Evolutionary conservation across 1,140 invertebrate species (phyloP), one percentile per base, ranked within the genome.

Genomic region (Drosophila serrata): DNA sequence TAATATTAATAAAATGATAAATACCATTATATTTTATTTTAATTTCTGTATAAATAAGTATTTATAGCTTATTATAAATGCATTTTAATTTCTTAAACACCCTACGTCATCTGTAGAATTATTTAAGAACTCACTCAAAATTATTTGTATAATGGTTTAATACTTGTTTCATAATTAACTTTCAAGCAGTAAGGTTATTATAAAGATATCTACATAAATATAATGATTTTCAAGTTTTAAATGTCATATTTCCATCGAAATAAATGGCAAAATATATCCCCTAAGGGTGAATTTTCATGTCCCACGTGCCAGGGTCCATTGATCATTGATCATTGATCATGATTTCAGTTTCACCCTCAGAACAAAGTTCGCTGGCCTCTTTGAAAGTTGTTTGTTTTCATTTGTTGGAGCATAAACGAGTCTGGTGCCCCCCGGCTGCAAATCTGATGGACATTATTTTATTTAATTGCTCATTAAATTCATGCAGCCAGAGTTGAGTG

Each of bases 401-500:
- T 27, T 22, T 35, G 22, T 24, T 12, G 2, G 15, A 67, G 17
- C 64, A 68, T 68, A 64, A 75, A 61, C 58, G 33, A 24, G 49
- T 60, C 35, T 51, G 7, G 19, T 51, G 63, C 53, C 55, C 62
- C 42, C 49, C 17, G 61, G 55, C 37, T 40, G 60, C 33, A 37
- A 75, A 64, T 37, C 46, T 29, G 62, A 67, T 24, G 6, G 45
- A 37, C 58, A 53, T 42, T 73, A 35, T 76, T 70, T 24, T 33
- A 60, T 40, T 82, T 76, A 82, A 87, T 82, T 79, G 75, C 65
- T 68, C 69, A 67, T 75, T 82, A 76, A 86, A 78, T 68, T 51
- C 57, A 45, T 65, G 64, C 59, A 63, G 49, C 17, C 29, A 4
- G 11, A 17, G 46, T 58, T 73, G 48, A 68, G 64, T 35, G 64